Evolutionary conservation across 2,797 vertebrate species (phyloP).

Genomic region (Chromobotia macracanthus): DNA sequence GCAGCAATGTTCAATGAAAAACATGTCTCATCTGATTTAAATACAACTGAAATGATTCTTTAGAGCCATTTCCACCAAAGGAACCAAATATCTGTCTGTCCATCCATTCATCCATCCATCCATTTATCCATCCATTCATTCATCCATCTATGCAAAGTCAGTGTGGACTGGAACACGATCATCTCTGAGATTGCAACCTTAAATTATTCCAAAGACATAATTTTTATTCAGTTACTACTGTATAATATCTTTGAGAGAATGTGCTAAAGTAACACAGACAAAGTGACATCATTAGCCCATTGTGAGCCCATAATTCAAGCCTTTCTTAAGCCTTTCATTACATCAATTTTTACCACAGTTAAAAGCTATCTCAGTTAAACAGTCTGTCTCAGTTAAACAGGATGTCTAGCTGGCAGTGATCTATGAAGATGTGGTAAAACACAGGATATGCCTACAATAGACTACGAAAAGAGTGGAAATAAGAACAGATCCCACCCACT

Average conservation of each 20-base stretch:
- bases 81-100: too few relatives aligned
- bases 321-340: neutral
- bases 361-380: conserved; percentile 3
- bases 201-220: too few relatives aligned
- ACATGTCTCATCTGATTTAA: conserved; percentile 16
- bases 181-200: too few relatives aligned
- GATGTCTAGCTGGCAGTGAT: conserved; percentile 56
- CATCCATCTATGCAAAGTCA: too few relatives aligned
- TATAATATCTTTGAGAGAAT: neutral
- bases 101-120: too few relatives aligned
- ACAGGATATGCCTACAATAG: conserved; percentile 59
- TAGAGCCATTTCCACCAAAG: too few relatives aligned
- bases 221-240: neutral
- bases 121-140: too few relatives aligned
- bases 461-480: conserved; percentile 11
- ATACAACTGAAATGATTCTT: neutral
- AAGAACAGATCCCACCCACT: neutral
- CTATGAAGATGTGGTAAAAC: conserved; percentile 45
- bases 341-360: neutral
- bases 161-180: too few relatives aligned
- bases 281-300: neutral
- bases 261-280: neutral
- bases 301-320: neutral
- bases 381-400: conserved; percentile 62
- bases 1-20: neutral